Evolutionary conservation across 2,888 invertebrate species (phyloP), one percentile per base, ranked within the genome.

Genomic region (Busseola fusca): DNA sequence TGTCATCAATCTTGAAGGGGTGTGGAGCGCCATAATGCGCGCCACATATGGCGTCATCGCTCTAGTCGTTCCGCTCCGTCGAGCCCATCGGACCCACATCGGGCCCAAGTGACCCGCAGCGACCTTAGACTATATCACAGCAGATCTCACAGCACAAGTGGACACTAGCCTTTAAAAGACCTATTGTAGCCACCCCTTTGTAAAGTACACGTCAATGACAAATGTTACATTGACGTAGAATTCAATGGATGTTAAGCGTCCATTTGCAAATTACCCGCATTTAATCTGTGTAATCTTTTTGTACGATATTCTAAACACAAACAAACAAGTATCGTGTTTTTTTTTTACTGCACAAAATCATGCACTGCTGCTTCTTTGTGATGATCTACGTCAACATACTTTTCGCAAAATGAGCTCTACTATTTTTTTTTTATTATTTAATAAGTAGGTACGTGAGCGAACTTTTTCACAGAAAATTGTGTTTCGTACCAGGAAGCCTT

Each of bases 1-100:
- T 88, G 91, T 91, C 94, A 95, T 95, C 95, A 95, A 95, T 95
- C 95, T 94, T 93, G 84, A 88, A 92, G 91, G 94, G 95, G 92
- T 91, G 92, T 87, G 87, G 88, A 87, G 83, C 87, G 85, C 89
- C 88, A 90, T 95, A 95, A 95, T 95, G 95, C 90, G 91, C 88
- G 66, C 90, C 91, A 91, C 95, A 95, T 95, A 95, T 95, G 95
- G 95, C 94, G 88, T 90, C 88, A 87, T 88, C 81, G 84, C 86
- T 87, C 87, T 87, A 72, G 66, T 63, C 88, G 94, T 94, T 93
- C 88, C 95, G 93, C 93, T 86, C 89, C 87, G 91, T 57, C 91
- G 91, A 80, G 77, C 80, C 88, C 87, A 92, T 93, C 93, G 86
- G 87, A 81, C 88, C 85, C 87, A 84, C 73, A 73, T 63, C 54